These are phyloP conservation scores for Conger conger DNA, from an alignment of 2,113 vertebrate genomes.

Conservation along the genomic window DNA sequence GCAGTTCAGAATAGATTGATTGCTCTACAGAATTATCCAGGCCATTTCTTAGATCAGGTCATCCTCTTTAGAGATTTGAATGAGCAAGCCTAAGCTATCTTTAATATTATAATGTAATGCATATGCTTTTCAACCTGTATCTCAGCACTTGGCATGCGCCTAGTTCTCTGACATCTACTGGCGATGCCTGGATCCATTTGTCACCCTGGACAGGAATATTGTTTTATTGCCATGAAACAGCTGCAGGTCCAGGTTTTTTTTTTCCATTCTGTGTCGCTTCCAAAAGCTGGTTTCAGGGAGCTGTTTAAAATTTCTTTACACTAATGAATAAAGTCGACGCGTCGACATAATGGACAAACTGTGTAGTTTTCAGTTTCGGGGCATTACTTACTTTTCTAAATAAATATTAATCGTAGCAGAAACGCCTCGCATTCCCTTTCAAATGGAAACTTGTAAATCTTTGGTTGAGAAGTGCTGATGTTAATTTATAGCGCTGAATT, in stretches of 20 bases:
- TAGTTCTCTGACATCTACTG: no score
- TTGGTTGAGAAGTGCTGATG: conserved; percentile 19
- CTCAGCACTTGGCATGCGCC: no score
- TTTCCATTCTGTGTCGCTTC: background rate
- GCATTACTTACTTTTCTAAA: background rate
- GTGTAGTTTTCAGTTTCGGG: background rate
- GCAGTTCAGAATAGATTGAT: background rate
- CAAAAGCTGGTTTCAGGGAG: background rate
- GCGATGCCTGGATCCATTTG: background rate
- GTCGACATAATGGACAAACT: background rate
- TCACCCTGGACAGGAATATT: background rate
- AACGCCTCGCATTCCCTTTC: conserved; percentile 40
- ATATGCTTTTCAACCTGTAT: no score
- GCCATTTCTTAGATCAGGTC: background rate
- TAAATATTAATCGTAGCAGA: conserved; percentile 21
- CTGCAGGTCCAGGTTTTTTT: background rate
- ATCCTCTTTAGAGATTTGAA: background rate
- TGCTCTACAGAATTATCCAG: background rate
- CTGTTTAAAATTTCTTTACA: background rate
- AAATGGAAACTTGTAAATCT: conserved; percentile 41
- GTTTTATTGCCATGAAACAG: background rate
- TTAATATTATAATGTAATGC: no score
- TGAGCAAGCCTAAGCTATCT: background rate
- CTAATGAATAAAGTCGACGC: background rate
- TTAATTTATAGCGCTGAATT: conserved; percentile 26